A percentile compares a stretch with the other conserved stretches of the same genome.
Evolutionary conservation across 30 jellyfish, hydroid and myxozoan species (phyloP).

Genomic region (Aurelia sp.): DNA sequence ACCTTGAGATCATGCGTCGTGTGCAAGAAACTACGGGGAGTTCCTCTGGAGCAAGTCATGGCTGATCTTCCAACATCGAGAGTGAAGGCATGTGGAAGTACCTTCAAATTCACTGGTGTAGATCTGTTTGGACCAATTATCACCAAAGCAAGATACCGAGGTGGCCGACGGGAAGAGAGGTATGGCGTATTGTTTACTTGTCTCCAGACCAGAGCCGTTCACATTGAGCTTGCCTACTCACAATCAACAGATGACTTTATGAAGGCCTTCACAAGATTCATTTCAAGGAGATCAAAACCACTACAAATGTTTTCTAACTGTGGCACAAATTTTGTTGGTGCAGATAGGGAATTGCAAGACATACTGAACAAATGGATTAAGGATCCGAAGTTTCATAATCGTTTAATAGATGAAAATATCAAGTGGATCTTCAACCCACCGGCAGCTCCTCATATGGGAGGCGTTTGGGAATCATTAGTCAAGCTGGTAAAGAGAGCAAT

Average conservation of each 20-base stretch:
- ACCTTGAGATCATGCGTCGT: slow-evolving; percentile 22
- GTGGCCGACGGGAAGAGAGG: slow-evolving; percentile 45
- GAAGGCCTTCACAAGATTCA: slow-evolving; percentile 37
- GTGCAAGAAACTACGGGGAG: slow-evolving; percentile 39
- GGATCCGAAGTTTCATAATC: slow-evolving; percentile 13
- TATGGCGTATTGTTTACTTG: slow-evolving; percentile 41
- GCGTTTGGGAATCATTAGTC: slow-evolving; percentile 47
- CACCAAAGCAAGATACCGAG: slow-evolving; percentile 20
- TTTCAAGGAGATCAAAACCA: slow-evolving; percentile 33
- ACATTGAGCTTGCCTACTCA: slow-evolving; percentile 34
- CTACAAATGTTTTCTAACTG: slow-evolving; percentile 18
- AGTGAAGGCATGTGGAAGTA: slow-evolving; percentile 20
- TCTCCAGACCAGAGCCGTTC: slow-evolving; percentile 48
- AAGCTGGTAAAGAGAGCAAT: slow-evolving; percentile 40
- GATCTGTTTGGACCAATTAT: slow-evolving; percentile 42
- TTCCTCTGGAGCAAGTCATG: background rate
- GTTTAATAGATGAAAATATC: slow-evolving; percentile 19
- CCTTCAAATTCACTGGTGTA: slow-evolving; percentile 49
- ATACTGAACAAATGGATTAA: slow-evolving; percentile 13
- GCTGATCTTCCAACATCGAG: slow-evolving; percentile 49
- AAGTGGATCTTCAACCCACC: slow-evolving; percentile 49
- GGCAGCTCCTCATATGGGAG: slow-evolving; percentile 52
- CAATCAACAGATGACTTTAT: slow-evolving; percentile 35
- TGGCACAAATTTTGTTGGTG: slow-evolving; percentile 23
- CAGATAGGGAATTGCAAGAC: background rate